Base-by-base conservation (phyloP, 2,797 vertebrate species). In the Hydrophis major region DNA sequence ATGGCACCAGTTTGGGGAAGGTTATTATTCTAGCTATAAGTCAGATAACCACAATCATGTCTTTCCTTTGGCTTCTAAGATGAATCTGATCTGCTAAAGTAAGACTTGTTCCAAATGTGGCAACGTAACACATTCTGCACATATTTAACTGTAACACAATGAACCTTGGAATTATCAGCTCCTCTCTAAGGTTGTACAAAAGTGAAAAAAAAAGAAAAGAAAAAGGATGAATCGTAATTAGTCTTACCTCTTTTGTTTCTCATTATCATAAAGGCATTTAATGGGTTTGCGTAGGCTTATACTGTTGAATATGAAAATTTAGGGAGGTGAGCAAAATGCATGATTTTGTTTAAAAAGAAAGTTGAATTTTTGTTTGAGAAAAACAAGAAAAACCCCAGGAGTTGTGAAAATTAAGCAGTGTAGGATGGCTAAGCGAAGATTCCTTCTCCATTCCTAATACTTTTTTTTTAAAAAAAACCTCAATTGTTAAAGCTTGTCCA, bases 191-290 rank as follows among this genome's bases (percentile, higher is more conserved):
- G 93, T 92, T 94, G 92, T 93, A 92, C 92, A 95, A 90, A 90
- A 89, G 91, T 93, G 78, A 94, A 92, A 57, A 95, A 94, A 96
- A 95, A 92, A 93, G 93, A 60, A 61, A 63, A 63, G 92, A 92
- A 93, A 95, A 63, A 93, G 92, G 69, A 95, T 93, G 94, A 92
- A 50, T 96, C 94, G 95, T 90, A 94, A 96, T 97, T 96, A 96
- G 83, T 96, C n/a, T 92, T 86, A 88, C 89, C 93, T 86, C 92
- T 95, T 96, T 96, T 96, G 91, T 97, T 97, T 97, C 95, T 95
- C 92, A 28, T 93, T 97, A 94, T 95, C 92, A 95, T 94, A 96
- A 97, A 95, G 94, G 93, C 92, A 94, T 93, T 95, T 93, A 91
- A 91, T 94, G 94, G 96, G 95, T 91, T 94, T 96, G 94, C 57